Evolutionary conservation across 2,113 vertebrate genomes (phyloP), one percentile per base, ranked within the genome.

Genomic region (Ornithorhynchus anatinus): DNA sequence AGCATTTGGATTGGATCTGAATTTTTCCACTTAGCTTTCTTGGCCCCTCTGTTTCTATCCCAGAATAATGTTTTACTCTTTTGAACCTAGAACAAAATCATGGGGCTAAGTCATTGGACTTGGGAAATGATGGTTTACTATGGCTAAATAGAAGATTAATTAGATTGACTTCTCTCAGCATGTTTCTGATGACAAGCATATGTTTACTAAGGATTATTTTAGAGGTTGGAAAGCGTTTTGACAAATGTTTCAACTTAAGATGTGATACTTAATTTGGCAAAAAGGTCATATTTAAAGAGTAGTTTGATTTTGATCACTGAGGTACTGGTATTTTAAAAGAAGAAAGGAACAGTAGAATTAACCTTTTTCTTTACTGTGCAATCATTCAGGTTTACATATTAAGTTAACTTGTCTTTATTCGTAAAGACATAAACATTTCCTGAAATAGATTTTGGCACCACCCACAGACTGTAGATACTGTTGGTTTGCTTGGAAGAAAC

Each of bases 401-500:
- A 39, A 65, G 11, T 69, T 84, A 84, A 51, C 58, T 53, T 57
- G 63, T 61, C 59, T 84, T 80, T 77, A 67, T 73, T 85, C 80
- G 78, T 69, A 84, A 56, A 72, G 61, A 37, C 43, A 68, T 64
- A 65, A 77, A 58, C 69, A 77, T 86, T 86, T 87, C 83, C 80
- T 87, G 65, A 86, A 79, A 85, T 85, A n/a, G n/a, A 83, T 82
- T 85, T 86, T 86, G 85, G 69, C 84, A 80, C 59, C 38, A 23
- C 36, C 20, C 35, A 0, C 35, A 59, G 73, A 64, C 80, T 86
- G 56, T 86, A 90, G 81, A 88, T 89, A 82, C 65, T 85, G 69
- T 72, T 76, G 75, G 64, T 69, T 79, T 48, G 54, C 75, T 88
- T 83, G 84, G 84, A 90, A 68, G 79, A 79, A 81, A 74, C 70